Conservation (phyloP, 2,113 vertebrate genomes). For the Typhlomys cinereus region DNA sequence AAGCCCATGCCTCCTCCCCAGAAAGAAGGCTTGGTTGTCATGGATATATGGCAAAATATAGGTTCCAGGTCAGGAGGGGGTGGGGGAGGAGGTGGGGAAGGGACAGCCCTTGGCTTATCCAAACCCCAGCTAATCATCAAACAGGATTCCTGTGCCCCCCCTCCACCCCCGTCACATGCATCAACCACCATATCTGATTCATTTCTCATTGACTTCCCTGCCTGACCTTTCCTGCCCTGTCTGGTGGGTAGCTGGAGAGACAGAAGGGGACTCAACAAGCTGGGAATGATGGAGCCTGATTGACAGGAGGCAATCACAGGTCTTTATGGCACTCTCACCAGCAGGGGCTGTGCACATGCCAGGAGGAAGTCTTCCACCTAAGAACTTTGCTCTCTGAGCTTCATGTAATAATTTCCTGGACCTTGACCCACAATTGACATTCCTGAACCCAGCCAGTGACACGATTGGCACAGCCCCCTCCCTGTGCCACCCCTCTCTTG, state of each 20-base stretch:
- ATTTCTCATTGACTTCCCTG: background rate
- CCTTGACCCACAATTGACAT: constrained; percentile 56
- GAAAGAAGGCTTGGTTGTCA: constrained; percentile 70
- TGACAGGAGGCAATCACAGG: background rate
- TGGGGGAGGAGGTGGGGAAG: background rate
- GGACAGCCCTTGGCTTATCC: background rate
- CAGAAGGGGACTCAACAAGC: background rate
- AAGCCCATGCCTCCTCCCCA: constrained; percentile 80
- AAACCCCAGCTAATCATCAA: constrained; percentile 1
- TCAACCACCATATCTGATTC: background rate
- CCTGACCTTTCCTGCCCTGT: background rate
- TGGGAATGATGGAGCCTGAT: background rate
- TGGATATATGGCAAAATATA: constrained; percentile 24
- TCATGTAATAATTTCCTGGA: background rate
- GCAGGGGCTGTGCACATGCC: background rate
- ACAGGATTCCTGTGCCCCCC: background rate
- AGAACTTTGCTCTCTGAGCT: constrained; percentile 56
- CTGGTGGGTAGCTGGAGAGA: background rate
- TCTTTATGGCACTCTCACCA: background rate
- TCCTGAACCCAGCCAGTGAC: background rate
- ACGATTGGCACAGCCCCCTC: background rate
- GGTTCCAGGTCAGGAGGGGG: background rate
- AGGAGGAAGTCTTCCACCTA: background rate
- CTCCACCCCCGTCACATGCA: background rate
- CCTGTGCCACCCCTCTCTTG: background rate